Evolutionary conservation across 2,797 vertebrate species (phyloP), one percentile per base, ranked within the genome.

Genomic region (Erethizon dorsatum): DNA sequence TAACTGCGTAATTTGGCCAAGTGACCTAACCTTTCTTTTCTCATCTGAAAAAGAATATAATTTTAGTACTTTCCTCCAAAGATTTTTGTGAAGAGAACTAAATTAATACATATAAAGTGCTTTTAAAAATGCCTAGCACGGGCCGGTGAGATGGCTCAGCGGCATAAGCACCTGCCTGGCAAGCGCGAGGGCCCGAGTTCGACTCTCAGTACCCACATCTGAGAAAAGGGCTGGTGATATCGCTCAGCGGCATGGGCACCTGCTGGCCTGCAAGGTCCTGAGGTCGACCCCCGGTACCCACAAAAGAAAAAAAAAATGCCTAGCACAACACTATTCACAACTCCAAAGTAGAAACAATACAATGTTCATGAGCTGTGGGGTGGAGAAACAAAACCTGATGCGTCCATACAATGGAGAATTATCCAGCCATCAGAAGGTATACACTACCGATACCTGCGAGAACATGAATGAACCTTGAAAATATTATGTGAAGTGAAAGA

Each of bases 61-160:
- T 78, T 61, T 41, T 12, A 84, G 14, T 50, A n/a, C 6, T 28
- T 90, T 26, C 24, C 10, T 85, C 59, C 28, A 73, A 83, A 47
- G 41, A 37, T 77, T 52, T 79, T 22, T 59, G 26, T 47, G 11
- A 67, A 73, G 31, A 63, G 26, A 47, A 80, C 73, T 65, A 83
- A 91, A 80, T 84, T 78, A 84, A 83, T 87, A 94, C 80, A 47
- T n/a, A 20, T n/a, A 54, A 84, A 90, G 37, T 59, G 12, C 11
- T 91, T 28, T 11, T 61, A 9, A 26, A 87, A 90, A n/a, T 41
- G 18, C 20, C 90, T 41, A 24, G n/a, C 8, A 50, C 0, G 37
- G 37, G 37, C 37, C 37, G 37, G 37, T 41, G 37, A 41, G 37
- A 41, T 41, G 37, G 37, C 37, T 41, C 37, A 41, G 37, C 37